Conservation (phyloP, 2,797 vertebrate genomes). For the Pseudomugil gertrudae region DNA sequence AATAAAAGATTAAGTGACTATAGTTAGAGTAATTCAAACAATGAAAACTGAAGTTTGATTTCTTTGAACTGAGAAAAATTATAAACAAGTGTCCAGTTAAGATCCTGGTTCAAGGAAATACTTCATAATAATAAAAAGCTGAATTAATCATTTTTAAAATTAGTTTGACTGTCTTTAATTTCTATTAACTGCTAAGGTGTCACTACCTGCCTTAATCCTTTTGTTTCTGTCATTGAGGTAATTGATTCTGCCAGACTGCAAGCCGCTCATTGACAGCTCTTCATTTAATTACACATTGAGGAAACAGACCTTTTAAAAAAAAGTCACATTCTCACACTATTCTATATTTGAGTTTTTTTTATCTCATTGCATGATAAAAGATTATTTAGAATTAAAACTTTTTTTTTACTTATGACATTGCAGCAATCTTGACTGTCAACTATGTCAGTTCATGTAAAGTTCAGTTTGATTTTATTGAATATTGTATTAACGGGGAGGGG, state of each 20-base stretch:
- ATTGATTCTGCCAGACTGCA: slow-evolving; percentile 67
- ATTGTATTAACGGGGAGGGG: background rate
- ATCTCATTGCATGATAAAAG: slow-evolving; percentile 65
- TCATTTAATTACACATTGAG: slow-evolving; percentile 83
- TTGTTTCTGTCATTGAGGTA: slow-evolving; percentile 60
- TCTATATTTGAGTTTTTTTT: too few species aligned
- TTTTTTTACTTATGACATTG: slow-evolving; percentile 30
- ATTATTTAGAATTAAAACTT: slow-evolving; percentile 78
- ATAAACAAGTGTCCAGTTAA: background rate
- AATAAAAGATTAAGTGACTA: background rate
- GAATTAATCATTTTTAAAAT: background rate
- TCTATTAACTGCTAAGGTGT: slow-evolving; percentile 68
- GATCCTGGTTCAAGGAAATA: background rate
- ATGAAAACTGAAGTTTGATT: background rate
- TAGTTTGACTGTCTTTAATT: slow-evolving; percentile 26
- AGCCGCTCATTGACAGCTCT: slow-evolving; percentile 77
- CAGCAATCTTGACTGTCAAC: background rate
- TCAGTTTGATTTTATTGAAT: background rate
- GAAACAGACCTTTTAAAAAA: too few species aligned
- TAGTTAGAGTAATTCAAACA: slow-evolving; percentile 2
- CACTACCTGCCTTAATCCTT: slow-evolving; percentile 68
- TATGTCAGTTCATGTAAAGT: background rate
- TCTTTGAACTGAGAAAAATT: background rate
- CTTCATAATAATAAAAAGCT: background rate
- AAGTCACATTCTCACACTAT: slow-evolving; percentile 54